Evolutionary conservation across 2,888 invertebrate species (phyloP).

Genomic region (Thysanoteuthis rhombus): DNA sequence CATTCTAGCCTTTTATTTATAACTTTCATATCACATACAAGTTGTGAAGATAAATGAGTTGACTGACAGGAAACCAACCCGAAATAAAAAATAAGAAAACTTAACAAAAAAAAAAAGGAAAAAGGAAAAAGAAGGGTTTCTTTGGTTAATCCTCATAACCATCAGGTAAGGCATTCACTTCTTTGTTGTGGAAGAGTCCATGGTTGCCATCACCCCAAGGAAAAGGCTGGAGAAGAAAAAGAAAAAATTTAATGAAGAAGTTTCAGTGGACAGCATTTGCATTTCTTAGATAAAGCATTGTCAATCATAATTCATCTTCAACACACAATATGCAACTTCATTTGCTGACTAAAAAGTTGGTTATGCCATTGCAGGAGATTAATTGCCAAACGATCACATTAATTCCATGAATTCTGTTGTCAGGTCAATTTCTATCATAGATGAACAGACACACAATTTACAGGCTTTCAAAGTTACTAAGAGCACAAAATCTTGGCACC

Average conservation of each 20-base stretch:
- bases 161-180: slow-evolving; percentile 80
- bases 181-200: slow-evolving; percentile 87
- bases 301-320: too few species aligned
- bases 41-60: background rate
- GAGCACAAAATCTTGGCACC: too few species aligned
- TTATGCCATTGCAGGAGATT: too few species aligned
- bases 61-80: background rate
- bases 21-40: background rate
- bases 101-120: background rate
- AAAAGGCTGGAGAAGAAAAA: slow-evolving; percentile 75
- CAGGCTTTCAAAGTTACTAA: too few species aligned
- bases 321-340: too few species aligned
- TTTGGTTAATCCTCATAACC: slow-evolving; percentile 77
- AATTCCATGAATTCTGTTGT: too few species aligned
- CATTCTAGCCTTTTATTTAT: background rate
- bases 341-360: too few species aligned
- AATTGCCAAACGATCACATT: too few species aligned
- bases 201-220: slow-evolving; percentile 94
- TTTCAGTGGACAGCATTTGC: too few species aligned
- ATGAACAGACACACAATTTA: too few species aligned
- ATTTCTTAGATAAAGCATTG: too few species aligned
- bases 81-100: background rate
- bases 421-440: too few species aligned
- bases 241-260: background rate
- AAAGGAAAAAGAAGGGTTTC: background rate